Conservation (phyloP, 2,888 invertebrate species). For the Disparrhopalites patrizii region DNA sequence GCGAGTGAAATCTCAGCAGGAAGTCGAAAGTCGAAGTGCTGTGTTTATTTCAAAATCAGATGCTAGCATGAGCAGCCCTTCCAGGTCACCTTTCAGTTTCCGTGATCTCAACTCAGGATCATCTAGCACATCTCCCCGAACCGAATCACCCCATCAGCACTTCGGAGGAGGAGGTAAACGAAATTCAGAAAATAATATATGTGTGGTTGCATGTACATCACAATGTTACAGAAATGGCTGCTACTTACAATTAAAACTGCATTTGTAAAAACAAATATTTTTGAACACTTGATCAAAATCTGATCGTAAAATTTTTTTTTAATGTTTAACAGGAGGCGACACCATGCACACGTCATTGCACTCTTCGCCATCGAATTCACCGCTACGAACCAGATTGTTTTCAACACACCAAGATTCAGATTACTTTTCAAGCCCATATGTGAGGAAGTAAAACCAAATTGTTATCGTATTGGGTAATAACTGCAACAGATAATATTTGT, state of each 20-base stretch:
- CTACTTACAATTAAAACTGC: too few species aligned
- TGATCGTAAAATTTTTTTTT: too few species aligned
- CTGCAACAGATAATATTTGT: too few species aligned
- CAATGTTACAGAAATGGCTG: too few species aligned
- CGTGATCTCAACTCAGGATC: constrained; percentile 16
- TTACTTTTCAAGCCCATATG: not conserved
- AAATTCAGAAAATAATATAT: not conserved
- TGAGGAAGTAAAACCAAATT: constrained; percentile 1
- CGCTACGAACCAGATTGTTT: constrained; percentile 12
- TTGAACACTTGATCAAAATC: too few species aligned
- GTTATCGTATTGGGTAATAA: too few species aligned
- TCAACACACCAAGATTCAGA: constrained; percentile 1
- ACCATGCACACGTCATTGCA: not conserved
- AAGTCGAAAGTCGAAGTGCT: constrained; percentile 1
- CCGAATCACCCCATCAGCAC: not conserved
- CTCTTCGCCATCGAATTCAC: constrained; percentile 10
- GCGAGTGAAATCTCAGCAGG: not conserved
- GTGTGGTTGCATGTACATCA: too few species aligned
- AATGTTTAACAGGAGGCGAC: too few species aligned
- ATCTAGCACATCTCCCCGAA: constrained; percentile 8
- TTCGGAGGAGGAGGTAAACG: not conserved
- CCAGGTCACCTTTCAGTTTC: constrained; percentile 3
- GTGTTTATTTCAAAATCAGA: constrained; percentile 12
- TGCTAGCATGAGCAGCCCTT: not conserved
- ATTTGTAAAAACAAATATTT: too few species aligned